Percentiles rank a stretch among this genome's conserved stretches.
phyloP scores from a whole-genome alignment of 2,113 vertebrate species.

The Antidorcas marsupialis region DNA sequence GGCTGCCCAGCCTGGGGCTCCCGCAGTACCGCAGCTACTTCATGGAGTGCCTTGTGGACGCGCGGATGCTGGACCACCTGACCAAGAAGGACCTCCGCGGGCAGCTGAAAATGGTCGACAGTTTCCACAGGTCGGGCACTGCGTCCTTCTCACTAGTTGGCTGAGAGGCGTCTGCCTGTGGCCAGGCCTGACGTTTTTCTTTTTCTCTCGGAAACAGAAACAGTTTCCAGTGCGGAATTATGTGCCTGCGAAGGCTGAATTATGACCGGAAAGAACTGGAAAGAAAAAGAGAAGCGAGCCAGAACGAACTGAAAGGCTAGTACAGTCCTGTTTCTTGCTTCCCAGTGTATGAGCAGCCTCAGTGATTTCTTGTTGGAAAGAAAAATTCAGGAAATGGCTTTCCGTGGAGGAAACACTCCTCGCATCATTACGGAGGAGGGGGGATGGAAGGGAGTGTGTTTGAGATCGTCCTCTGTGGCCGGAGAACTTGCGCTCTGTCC shows the following conservation, averaged over 20 bases:
- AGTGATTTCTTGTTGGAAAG: not conserved
- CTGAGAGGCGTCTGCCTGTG: fast-evolving
- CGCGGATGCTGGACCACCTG: constrained; percentile 97
- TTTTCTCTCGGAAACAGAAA: constrained; percentile 82
- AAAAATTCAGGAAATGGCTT: not conserved
- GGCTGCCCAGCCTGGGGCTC: constrained; percentile 94
- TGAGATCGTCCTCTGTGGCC: not conserved
- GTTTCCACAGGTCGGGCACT: constrained; percentile 91
- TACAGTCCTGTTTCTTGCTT: fast-evolving
- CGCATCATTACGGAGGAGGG: fast-evolving
- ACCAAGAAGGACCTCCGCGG: constrained; percentile 98
- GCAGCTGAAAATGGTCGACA: constrained; percentile 99
- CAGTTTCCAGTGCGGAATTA: constrained; percentile 98
- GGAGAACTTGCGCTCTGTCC: fast-evolving
- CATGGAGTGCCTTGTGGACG: constrained; percentile 99
- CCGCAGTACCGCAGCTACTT: constrained; percentile 98
- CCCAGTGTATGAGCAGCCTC: not conserved
- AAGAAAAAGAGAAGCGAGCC: constrained; percentile 89
- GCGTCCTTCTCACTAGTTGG: fast-evolving
- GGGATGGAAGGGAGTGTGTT: no score
- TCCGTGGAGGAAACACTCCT: not conserved
- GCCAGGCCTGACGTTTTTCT: not conserved
- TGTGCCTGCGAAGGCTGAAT: constrained; percentile 94
- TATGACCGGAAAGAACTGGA: constrained; percentile 97
- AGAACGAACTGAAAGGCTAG: constrained; percentile 87